These are phyloP conservation scores for Cyanoramphus novaezelandiae DNA, from an alignment of 2,113 vertebrate genomes.

Conservation along the genomic window DNA sequence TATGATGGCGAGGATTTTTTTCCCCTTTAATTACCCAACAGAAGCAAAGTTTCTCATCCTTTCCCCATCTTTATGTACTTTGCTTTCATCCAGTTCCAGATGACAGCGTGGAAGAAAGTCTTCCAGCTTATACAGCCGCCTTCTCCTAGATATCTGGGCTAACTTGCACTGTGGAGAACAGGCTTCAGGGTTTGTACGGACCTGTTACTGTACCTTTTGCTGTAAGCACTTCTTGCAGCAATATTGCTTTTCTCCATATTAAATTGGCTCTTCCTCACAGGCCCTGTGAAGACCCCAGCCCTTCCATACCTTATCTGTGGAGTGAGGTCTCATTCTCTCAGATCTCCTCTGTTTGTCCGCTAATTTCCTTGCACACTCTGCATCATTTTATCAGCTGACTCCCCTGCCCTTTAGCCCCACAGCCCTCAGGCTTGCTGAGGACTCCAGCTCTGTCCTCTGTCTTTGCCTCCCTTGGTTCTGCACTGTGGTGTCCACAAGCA, in stretches of 20 bases:
- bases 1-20: neutral
- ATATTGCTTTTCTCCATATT: neutral
- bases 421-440: neutral
- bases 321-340: neutral
- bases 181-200: neutral
- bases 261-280: neutral
- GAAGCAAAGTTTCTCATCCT: constrained; percentile 33
- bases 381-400: neutral
- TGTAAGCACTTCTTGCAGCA: neutral
- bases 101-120: constrained; percentile 12
- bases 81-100: constrained; percentile 49
- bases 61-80: constrained; percentile 20
- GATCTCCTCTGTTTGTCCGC: accelerated
- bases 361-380: neutral
- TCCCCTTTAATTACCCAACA: constrained; percentile 43
- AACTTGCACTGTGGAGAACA: neutral
- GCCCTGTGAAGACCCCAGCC: neutral
- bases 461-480: neutral
- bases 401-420: accelerated
- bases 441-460: neutral
- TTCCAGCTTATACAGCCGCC: neutral
- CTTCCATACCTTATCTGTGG: neutral
- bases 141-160: neutral
- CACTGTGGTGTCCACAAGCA: neutral
- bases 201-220: neutral